Evolutionary conservation across 2,113 vertebrate species (phyloP).

Genomic region (Hydropotes inermis): DNA sequence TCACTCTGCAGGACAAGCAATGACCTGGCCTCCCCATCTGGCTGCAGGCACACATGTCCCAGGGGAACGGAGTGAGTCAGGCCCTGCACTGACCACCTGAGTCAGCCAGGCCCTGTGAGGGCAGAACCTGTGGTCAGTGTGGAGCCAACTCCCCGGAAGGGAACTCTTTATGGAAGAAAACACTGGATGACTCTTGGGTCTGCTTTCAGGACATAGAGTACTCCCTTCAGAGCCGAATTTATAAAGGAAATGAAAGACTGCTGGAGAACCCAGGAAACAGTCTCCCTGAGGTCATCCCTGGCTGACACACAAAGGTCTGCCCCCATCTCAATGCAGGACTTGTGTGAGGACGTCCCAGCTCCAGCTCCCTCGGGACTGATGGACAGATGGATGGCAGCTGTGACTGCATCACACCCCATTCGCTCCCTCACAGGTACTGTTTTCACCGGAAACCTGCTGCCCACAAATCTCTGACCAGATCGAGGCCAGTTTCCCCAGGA

Average conservation of each 20-base stretch:
- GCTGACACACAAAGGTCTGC: neutral
- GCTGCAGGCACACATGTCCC: neutral
- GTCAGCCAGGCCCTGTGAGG: neutral
- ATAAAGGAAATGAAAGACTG: slow-evolving; percentile 9
- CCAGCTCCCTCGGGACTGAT: neutral
- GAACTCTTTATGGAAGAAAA: slow-evolving; percentile 25
- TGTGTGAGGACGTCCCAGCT: neutral
- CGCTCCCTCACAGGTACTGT: neutral
- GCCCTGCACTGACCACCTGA: neutral
- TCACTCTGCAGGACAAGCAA: neutral
- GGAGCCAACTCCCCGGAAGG: neutral
- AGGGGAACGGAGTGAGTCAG: neutral
- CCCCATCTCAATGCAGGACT: neutral
- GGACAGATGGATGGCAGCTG: too few relatives aligned
- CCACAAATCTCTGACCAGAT: neutral
- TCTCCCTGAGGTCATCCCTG: neutral
- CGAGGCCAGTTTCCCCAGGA: neutral
- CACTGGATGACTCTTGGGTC: neutral
- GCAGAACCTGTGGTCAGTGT: neutral
- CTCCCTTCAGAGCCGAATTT: neutral
- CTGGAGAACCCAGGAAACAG: neutral
- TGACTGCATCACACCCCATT: neutral
- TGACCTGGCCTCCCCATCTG: neutral
- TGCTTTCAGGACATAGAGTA: neutral
- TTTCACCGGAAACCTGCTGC: neutral